Evolutionary conservation across 2,888 invertebrate genomes (phyloP), one percentile per base, ranked within the genome.

Genomic region (Helobdella robusta): DNA sequence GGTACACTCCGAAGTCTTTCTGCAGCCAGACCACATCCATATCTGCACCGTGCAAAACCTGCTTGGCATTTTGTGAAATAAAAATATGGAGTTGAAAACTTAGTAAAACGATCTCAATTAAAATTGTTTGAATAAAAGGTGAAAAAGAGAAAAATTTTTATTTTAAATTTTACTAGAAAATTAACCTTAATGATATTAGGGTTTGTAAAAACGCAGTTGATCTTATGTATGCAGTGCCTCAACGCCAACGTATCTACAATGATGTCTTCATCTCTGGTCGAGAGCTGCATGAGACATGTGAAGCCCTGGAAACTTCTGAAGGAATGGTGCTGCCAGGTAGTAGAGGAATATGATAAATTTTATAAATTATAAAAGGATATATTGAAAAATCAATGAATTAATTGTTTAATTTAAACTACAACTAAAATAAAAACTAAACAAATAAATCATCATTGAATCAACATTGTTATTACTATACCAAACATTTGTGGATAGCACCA

Each of bases 241-340:
- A 95, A 79, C 0, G 84, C 83, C 4, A 98, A 79, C 0, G 93
- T 86, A 77, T 98, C 98, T 18, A 98, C 83, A 0, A 98, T 83
- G 76, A 89, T 98, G 80, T 98, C 97, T 1, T 82, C 81, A 20
- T 83, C 82, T 60, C 83, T 77, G 0, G 94, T 82, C 0, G 94
- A 91, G 72, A 98, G 88, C 82, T 98, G 97, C 80, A 98, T 70
- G 34, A 98, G 83, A 77, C 97, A 98, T 0, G 95, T 92, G 64
- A 97, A 86, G 0, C 97, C 98, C 82, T 89, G 88, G 78, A 89
- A 98, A 0, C 88, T 86, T 67, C 95, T 84, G 76, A 91, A 93
- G 0, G 88, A 87, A 79, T 98, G 94, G 79, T 94, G 92, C 83
- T 85, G 76, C 35, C 81, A 76, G 66, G 52, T 40, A 15, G 20